Base-by-base conservation (phyloP, 2,113 vertebrate genomes). In the Dinomys branickii region DNA sequence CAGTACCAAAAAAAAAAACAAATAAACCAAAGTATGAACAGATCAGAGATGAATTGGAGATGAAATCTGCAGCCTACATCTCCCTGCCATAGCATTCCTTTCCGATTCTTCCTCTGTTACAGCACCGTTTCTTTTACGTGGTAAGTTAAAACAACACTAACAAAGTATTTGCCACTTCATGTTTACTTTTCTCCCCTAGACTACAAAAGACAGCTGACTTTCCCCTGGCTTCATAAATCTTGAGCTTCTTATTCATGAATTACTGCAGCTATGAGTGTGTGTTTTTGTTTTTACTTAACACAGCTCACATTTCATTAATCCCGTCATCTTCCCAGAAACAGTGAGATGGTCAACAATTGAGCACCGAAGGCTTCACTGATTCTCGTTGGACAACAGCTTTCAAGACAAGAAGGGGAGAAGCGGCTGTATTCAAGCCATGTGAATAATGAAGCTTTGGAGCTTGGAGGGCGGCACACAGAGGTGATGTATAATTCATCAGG, bases 401-500 rank as follows among this genome's bases (percentile, higher is more conserved):
- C 14, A 1, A 81, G 80, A 97, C 75, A 41, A 75, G 63, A 93
- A 97, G 95, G 95, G 78, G 89, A 97, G 97, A 98, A 96, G 95
- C 97, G 98, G 98, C 94, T 67, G 85, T 91, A 96, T 98, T 96
- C 96, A 93, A 96, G 96, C 94, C 93, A 97, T 89, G 95, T 85
- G 96, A 98, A 98, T 98, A 98, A 98, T 98, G 98, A 98, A 98
- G 98, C 97, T 97, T 96, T 38, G 85, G 95, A 98, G 97, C 98
- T 93, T 84, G 88, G 91, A 97, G 94, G 97, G 97, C 77, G 52
- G 94, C 75, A 0, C 0, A 8, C 50, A 73, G 97, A 94, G 96
- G 95, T 90, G 94, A 98, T 98, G 98, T 98, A 99, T 99, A 99
- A 99, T 98, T 98, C 98, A 98, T 98, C 85, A 98, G 97, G 97